These are phyloP conservation scores for Cavia aperea DNA, from an alignment of 2,113 vertebrate species.

Conservation along the genomic window DNA sequence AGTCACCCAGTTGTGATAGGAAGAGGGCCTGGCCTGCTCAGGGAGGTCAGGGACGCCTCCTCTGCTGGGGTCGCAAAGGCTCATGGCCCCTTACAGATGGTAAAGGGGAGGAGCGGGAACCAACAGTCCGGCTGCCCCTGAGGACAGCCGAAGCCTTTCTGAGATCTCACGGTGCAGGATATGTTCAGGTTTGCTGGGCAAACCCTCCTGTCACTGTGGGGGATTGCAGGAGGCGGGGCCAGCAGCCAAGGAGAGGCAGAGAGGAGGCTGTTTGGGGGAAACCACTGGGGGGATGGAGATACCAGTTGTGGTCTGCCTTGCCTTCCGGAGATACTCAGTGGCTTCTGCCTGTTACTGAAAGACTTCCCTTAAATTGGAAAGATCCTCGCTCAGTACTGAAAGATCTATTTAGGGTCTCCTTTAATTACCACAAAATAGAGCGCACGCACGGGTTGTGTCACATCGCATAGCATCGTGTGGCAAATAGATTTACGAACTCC, in stretches of 20 bases:
- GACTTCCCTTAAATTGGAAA: conserved; percentile 28
- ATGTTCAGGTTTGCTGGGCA: neutral
- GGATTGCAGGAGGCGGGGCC: neutral
- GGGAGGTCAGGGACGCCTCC: neutral
- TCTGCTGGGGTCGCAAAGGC: neutral
- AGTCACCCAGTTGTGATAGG: neutral
- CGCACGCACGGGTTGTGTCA: neutral
- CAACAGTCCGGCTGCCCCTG: neutral
- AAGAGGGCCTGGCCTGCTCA: neutral
- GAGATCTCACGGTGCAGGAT: neutral
- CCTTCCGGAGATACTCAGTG: neutral
- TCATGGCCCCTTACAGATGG: neutral
- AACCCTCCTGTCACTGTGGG: neutral
- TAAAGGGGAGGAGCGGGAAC: neutral
- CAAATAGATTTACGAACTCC: neutral
- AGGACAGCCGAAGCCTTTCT: neutral
- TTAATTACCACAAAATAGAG: neutral
- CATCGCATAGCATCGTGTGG: neutral
- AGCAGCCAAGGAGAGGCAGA: neutral
- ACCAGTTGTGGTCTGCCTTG: neutral
- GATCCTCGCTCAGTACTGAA: neutral
- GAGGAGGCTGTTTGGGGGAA: neutral
- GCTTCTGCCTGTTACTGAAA: neutral
- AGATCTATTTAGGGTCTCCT: neutral
- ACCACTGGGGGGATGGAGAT: neutral